These are phyloP conservation scores for Cyclopterus lumpus DNA, from an alignment of 2,797 vertebrate genomes.

Conservation along the genomic window DNA sequence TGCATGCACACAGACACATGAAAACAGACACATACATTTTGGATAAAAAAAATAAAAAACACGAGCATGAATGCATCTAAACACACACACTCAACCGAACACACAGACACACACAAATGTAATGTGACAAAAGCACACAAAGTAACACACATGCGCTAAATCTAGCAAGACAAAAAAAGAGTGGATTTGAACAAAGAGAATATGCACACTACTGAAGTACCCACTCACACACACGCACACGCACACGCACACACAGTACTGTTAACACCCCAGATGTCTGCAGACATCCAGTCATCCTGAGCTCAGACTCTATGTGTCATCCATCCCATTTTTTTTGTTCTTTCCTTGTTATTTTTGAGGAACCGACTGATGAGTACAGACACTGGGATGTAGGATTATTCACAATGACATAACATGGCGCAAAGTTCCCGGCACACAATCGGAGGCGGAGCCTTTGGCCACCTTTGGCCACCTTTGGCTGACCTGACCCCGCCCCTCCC, in stretches of 20 bases:
- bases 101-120: slow-evolving; percentile 24
- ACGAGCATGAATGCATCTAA: slow-evolving; percentile 34
- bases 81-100: slow-evolving; percentile 18
- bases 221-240: slow-evolving; percentile 33
- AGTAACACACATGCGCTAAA: slow-evolving; percentile 20
- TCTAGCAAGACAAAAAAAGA: slow-evolving; percentile 41
- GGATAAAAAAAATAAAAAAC: slow-evolving; percentile 18
- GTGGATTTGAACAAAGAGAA: slow-evolving; percentile 47
- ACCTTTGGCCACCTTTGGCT: slow-evolving; percentile 35
- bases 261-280: slow-evolving; percentile 62
- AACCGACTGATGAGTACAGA: slow-evolving; percentile 60
- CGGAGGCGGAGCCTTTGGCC: neutral
- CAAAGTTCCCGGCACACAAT: slow-evolving; percentile 34
- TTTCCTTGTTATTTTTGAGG: slow-evolving; percentile 64
- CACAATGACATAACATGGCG: slow-evolving; percentile 52
- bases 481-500: neutral
- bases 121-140: slow-evolving; percentile 38
- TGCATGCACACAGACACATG: slow-evolving; percentile 33
- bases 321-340: slow-evolving; percentile 55
- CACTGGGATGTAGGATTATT: slow-evolving; percentile 55
- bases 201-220: slow-evolving; percentile 31
- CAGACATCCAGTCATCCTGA: slow-evolving; percentile 67
- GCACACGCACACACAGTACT: neutral
- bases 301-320: slow-evolving; percentile 68
- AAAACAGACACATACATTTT: slow-evolving; percentile 46